Conservation (phyloP, 2,888 invertebrate genomes). For the Luffia ferchaultella region DNA sequence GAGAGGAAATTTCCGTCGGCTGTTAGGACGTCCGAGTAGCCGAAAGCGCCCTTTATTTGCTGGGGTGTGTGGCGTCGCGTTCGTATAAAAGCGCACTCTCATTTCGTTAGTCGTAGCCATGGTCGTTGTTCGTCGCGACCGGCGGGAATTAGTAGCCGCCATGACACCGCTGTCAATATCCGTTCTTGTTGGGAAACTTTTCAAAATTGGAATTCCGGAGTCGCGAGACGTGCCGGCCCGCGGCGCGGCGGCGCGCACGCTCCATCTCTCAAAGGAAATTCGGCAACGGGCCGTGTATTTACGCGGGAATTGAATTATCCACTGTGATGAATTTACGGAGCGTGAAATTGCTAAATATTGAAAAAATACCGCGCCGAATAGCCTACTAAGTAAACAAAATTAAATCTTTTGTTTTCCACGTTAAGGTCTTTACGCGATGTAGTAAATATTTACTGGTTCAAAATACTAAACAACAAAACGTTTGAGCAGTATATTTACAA, state of each 20-base stretch:
- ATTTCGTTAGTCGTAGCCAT: too few species aligned
- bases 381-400: neutral
- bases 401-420: neutral
- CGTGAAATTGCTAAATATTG: constrained; percentile 49
- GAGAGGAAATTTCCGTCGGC: constrained; percentile 19
- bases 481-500: too few species aligned
- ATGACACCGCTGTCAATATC: constrained; percentile 56
- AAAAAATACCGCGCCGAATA: constrained; percentile 15
- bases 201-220: constrained; percentile 66
- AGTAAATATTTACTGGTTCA: neutral
- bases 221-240: constrained; percentile 57
- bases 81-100: too few species aligned
- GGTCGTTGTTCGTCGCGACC: neutral
- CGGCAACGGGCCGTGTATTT: constrained; percentile 54
- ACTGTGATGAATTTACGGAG: constrained; percentile 47
- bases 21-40: constrained; percentile 12
- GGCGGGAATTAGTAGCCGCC: neutral
- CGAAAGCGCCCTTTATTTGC: neutral
- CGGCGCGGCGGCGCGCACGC: constrained; percentile 39
- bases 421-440: neutral
- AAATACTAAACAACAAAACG: neutral
- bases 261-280: constrained; percentile 62
- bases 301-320: constrained; percentile 56
- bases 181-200: constrained; percentile 60
- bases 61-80: too few species aligned